A percentile compares a stretch with the other conserved stretches of the same genome.
Evolutionary conservation across 2,797 vertebrate genomes (phyloP).

Genomic region (Silurus aristotelis): DNA sequence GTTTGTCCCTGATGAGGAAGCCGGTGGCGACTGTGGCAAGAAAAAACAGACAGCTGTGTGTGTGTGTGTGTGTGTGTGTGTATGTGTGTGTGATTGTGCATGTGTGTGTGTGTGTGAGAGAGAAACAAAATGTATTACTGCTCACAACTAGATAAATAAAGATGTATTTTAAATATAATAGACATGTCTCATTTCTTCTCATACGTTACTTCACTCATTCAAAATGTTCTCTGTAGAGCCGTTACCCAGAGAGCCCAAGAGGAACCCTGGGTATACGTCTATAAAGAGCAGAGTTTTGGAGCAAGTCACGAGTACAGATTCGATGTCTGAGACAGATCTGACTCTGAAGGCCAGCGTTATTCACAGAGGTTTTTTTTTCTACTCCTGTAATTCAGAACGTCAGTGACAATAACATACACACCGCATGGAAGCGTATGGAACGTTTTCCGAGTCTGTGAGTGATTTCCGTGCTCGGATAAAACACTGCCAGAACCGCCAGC

Average conservation of each 20-base stretch:
- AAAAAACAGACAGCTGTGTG: background rate
- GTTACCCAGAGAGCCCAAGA: background rate
- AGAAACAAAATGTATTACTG: background rate
- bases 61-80: conserved; percentile 4
- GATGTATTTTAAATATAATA: background rate
- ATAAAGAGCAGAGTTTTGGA: background rate
- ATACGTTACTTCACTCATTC: background rate
- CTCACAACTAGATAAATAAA: background rate
- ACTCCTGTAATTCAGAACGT: conserved; percentile 24
- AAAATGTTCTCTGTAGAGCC: background rate
- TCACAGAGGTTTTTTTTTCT: background rate
- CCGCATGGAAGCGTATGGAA: conserved; percentile 17
- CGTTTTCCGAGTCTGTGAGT: conserved; percentile 30
- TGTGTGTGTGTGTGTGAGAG: background rate
- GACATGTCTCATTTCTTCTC: background rate
- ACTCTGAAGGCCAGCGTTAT: conserved; percentile 22
- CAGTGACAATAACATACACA: conserved; percentile 26
- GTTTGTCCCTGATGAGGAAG: too few relatives aligned
- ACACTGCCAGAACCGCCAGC: conserved; percentile 24
- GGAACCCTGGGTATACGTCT: background rate
- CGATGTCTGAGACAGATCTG: conserved; percentile 1
- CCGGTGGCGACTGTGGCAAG: too few relatives aligned
- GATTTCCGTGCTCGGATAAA: conserved; percentile 31
- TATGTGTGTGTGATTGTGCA: background rate
- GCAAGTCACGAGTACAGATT: background rate